Percentiles rank a stretch among this genome's conserved stretches.
Evolutionary conservation across 2,888 invertebrate genomes (phyloP).

Genomic region (Ophion slaviceki): DNA sequence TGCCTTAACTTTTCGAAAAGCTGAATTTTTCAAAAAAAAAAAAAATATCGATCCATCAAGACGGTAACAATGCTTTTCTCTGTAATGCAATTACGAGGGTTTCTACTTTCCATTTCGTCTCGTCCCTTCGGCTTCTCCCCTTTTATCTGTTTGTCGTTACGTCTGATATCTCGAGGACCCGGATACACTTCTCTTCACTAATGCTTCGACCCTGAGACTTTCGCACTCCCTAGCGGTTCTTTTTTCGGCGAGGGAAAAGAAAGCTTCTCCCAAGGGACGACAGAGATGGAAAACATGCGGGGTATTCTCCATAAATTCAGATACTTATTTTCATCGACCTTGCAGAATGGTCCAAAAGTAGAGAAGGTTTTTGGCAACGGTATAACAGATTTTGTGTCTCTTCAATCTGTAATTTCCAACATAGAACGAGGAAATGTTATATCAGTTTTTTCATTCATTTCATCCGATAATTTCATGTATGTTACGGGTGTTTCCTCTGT

Average conservation of each 20-base stretch:
- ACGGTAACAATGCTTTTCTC: conserved; percentile 24
- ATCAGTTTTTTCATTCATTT: no score
- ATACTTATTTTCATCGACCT: background rate
- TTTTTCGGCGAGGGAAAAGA: conserved; percentile 21
- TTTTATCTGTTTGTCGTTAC: conserved; percentile 12
- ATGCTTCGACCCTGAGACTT: conserved; percentile 36
- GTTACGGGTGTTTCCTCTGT: no score
- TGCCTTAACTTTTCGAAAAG: background rate
- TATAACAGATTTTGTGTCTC: no score
- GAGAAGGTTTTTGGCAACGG: no score
- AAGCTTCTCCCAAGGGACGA: conserved; percentile 11
- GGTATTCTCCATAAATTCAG: conserved; percentile 8
- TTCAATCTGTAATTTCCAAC: no score
- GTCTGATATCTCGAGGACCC: conserved; percentile 21
- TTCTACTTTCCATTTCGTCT: conserved; percentile 16
- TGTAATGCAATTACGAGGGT: conserved; percentile 19
- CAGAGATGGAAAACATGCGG: conserved; percentile 17
- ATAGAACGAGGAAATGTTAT: no score
- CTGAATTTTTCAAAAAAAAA: conserved; percentile 2
- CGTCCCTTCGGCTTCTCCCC: background rate
- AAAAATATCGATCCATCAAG: conserved; percentile 8
- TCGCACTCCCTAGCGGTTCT: conserved; percentile 22
- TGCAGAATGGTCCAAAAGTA: background rate
- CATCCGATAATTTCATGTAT: no score
- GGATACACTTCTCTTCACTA: conserved; percentile 26